Evolutionary conservation across 2,113 vertebrate genomes (phyloP), one percentile per base, ranked within the genome.

Genomic region (Nymphicus hollandicus): DNA sequence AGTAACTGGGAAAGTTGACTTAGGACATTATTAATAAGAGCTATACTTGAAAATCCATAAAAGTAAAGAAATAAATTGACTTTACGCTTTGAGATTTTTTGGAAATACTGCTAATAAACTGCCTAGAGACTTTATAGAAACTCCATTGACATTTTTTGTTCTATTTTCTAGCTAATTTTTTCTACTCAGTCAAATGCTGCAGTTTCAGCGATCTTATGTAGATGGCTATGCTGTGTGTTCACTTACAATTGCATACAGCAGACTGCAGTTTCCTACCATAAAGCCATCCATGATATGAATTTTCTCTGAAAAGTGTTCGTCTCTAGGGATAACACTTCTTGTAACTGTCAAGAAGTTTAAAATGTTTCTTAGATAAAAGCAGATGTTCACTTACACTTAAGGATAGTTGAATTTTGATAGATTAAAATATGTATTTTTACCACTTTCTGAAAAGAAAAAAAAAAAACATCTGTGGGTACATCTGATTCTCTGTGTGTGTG

Each of bases 281-380:
- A 92, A 91, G 33, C 86, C 71, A 81, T 86, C 65, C 52, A 58
- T 74, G 88, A 81, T 95, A 89, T 7, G 60, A 95, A 95, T 96
- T 89, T 88, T 83, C 84, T 96, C 74, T 96, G 96, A 97, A 97
- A 98, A 97, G 91, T 87, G 66, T 84, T 95, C 47, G 70, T 90
- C 95, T 82, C 87, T 58, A 64, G 94, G 80, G 97, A 95, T 88
- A 95, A 44, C 41, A 94, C 81, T 98, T 88, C 95, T 94, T 95
- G 70, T 92, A 95, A 92, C 92, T 97, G 97, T 96, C 97, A 98
- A 96, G 90, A 97, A 96, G 79, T 98, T 97, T 97, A 93, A 96
- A 95, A 96, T 87, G 60, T 95, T 96, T 95, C 86, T 91, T 72
- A 91, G 93, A 72, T 90, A 83, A 97, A 93, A 91, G 93, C 91